Conservation (phyloP, 2,888 invertebrate species). For the Aphodius granarius region DNA sequence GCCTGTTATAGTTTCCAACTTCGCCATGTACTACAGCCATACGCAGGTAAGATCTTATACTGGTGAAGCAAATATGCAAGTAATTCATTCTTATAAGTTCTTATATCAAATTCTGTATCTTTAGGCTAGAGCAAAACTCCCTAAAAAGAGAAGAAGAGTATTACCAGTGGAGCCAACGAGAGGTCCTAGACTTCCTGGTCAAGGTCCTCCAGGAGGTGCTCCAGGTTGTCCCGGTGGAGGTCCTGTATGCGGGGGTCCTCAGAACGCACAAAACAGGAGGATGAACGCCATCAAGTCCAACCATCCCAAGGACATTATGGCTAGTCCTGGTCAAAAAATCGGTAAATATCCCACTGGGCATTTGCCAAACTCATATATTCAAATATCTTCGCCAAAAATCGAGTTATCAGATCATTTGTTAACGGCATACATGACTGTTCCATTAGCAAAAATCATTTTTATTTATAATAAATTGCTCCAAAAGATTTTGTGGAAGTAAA, state of each 20-base stretch:
- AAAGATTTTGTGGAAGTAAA: too few relatives aligned
- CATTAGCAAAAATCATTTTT: neutral
- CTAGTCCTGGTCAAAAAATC: conserved; percentile 66
- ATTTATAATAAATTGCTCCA: too few relatives aligned
- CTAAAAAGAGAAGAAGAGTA: conserved; percentile 96
- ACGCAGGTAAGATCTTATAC: conserved; percentile 60
- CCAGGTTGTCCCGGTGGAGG: conserved; percentile 50
- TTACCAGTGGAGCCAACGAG: conserved; percentile 93
- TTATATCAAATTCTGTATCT: conserved; percentile 29
- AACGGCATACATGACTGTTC: neutral
- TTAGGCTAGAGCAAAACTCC: conserved; percentile 96
- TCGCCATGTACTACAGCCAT: conserved; percentile 95
- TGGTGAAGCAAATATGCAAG: too few relatives aligned
- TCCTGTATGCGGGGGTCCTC: conserved; percentile 57
- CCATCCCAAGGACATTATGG: conserved; percentile 77
- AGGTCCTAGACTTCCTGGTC: conserved; percentile 63
- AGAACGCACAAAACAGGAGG: conserved; percentile 68
- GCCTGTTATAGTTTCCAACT: conserved; percentile 99
- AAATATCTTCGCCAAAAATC: conserved; percentile 24
- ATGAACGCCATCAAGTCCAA: conserved; percentile 89
- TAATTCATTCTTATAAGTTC: neutral
- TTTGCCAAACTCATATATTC: conserved; percentile 18
- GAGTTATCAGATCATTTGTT: neutral
- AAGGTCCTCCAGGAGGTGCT: conserved; percentile 43
- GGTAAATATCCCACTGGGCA: conserved; percentile 57